These are phyloP conservation scores for Hephaestus fuliginosus DNA, from an alignment of 2,797 vertebrate genomes.

Conservation along the genomic window DNA sequence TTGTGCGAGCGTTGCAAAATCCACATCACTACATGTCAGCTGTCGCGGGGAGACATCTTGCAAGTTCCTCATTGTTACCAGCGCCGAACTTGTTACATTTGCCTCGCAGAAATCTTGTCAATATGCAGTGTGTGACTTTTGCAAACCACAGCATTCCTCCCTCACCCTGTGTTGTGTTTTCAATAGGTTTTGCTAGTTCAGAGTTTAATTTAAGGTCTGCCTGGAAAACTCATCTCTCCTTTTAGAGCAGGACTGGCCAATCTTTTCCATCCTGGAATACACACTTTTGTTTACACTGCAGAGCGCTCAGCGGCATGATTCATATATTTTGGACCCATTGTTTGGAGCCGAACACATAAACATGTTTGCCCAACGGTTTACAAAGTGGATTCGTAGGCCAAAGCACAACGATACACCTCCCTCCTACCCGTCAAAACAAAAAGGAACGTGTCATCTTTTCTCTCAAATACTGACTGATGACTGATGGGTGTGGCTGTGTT, in stretches of 20 bases:
- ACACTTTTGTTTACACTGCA: conserved; percentile 54
- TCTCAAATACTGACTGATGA: conserved; percentile 27
- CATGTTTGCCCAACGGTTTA: conserved; percentile 58
- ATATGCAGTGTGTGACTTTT: conserved; percentile 54
- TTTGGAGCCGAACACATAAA: conserved; percentile 63
- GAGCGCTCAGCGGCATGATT: conserved; percentile 45
- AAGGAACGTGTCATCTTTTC: conserved; percentile 30
- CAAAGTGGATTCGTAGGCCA: conserved; percentile 30
- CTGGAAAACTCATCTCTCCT: conserved; percentile 33
- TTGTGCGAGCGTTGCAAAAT: conserved; percentile 44
- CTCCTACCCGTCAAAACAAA: conserved; percentile 50
- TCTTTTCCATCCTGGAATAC: conserved; percentile 56
- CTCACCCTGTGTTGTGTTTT: conserved; percentile 50
- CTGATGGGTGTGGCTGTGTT: conserved; percentile 36
- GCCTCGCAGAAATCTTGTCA: conserved; percentile 48
- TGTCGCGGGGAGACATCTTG: conserved; percentile 30
- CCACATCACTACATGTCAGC: conserved; percentile 55
- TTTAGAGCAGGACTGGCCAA: conserved; percentile 42
- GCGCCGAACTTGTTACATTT: conserved; percentile 37
- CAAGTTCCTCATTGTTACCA: conserved; percentile 47
- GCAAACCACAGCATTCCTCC: conserved; percentile 64
- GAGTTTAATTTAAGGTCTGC: conserved; percentile 66
- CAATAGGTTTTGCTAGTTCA: conserved; percentile 54
- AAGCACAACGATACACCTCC: conserved; percentile 16
- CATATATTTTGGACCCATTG: conserved; percentile 53